Evolutionary conservation across 1,140 invertebrate genomes (phyloP).

Genomic region (Hirudo medicinalis): DNA sequence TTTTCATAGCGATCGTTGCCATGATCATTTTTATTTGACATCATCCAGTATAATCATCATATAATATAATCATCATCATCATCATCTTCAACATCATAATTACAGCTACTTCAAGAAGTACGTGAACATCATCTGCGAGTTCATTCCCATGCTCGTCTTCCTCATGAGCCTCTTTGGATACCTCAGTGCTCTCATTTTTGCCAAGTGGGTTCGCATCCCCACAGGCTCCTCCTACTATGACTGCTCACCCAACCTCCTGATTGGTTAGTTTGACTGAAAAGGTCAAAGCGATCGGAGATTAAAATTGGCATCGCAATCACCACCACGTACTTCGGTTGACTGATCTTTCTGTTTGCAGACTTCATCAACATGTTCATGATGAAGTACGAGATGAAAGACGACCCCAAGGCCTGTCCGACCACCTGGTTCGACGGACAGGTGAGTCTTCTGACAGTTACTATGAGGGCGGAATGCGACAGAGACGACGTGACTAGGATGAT

Average conservation of each 20-base stretch:
- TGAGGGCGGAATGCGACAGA: not conserved
- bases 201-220: constrained; percentile 61
- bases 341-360: constrained; percentile 26
- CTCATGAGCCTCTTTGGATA: constrained; percentile 79
- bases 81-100: not conserved
- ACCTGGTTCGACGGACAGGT: constrained; percentile 33
- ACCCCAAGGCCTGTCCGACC: not conserved
- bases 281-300: no score
- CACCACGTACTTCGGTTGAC: no score
- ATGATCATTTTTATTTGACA: no score
- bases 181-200: constrained; percentile 73
- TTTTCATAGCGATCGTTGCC: no score
- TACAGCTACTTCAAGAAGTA: constrained; percentile 57
- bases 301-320: no score
- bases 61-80: not conserved
- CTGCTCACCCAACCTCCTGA: constrained; percentile 50
- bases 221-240: constrained; percentile 23
- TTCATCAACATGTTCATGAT: constrained; percentile 35
- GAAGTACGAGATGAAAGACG: constrained; percentile 10
- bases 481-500: not conserved
- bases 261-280: constrained; percentile 37
- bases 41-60: not conserved
- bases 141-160: constrained; percentile 84
- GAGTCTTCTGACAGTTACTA: not conserved
- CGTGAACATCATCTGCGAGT: constrained; percentile 73